These are phyloP conservation scores for Rapana venosa DNA, from an alignment of 2,888 invertebrate species.

Conservation along the genomic window DNA sequence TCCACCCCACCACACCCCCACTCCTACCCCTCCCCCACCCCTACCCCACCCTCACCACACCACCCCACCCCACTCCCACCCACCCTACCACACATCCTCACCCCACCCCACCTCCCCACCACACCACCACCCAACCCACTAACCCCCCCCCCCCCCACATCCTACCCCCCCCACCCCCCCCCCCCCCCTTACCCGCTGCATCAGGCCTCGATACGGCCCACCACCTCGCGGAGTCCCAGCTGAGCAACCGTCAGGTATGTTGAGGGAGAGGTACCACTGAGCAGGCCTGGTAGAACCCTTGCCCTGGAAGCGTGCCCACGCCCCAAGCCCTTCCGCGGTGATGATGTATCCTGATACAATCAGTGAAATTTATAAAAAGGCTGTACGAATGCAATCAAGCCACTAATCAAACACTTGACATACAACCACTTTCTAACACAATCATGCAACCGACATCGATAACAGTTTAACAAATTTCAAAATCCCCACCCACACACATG, in stretches of 20 bases:
- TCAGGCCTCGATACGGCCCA: slow-evolving; percentile 66
- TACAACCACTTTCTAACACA: too few relatives aligned
- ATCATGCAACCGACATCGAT: too few relatives aligned
- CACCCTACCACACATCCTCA: too few relatives aligned
- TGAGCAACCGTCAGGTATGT: slow-evolving; percentile 72
- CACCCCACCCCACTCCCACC: background rate
- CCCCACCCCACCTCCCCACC: background rate
- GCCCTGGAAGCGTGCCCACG: slow-evolving; percentile 67
- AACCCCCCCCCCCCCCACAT: too few relatives aligned
- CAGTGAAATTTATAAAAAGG: too few relatives aligned
- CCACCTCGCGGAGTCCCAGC: slow-evolving; percentile 73
- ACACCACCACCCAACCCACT: background rate
- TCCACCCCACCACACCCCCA: background rate
- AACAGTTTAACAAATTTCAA: too few relatives aligned
- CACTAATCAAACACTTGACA: too few relatives aligned
- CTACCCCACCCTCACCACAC: background rate
- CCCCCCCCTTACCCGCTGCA: slow-evolving; percentile 55
- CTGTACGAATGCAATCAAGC: too few relatives aligned
- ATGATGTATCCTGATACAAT: slow-evolving; percentile 62
- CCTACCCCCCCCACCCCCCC: background rate
- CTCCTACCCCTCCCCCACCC: background rate
- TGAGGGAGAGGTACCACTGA: slow-evolving; percentile 73
- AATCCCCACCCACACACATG: too few relatives aligned
- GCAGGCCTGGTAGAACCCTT: slow-evolving; percentile 69
- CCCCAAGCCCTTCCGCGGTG: slow-evolving; percentile 66